Conservation (phyloP, 2,888 invertebrate genomes). For the Thera britannica region DNA sequence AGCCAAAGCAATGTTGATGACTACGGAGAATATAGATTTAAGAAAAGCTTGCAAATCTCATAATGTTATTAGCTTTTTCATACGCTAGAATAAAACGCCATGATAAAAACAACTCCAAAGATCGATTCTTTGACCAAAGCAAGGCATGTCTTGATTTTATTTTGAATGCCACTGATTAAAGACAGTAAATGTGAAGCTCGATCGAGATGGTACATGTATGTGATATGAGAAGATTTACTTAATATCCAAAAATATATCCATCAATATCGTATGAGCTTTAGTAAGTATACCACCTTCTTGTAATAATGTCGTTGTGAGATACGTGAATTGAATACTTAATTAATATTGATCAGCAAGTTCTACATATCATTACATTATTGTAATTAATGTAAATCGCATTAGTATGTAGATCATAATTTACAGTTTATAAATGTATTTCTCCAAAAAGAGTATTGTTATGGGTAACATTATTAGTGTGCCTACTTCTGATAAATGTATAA, state of each 20-base stretch:
- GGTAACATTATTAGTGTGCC: not conserved
- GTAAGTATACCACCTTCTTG: slow-evolving; percentile 6
- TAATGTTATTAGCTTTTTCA: slow-evolving; percentile 16
- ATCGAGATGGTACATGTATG: not conserved
- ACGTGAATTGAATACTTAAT: slow-evolving; percentile 12
- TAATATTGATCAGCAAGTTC: slow-evolving; percentile 23
- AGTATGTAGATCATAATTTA: slow-evolving; percentile 8
- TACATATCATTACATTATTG: slow-evolving; percentile 31
- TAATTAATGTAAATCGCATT: slow-evolving; percentile 12
- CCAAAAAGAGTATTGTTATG: not conserved
- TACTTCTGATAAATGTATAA: slow-evolving; percentile 7
- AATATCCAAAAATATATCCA: slow-evolving; percentile 3
- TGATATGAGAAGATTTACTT: not conserved
- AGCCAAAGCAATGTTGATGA: slow-evolving; percentile 17
- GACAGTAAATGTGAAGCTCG: not conserved
- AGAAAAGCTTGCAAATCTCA: slow-evolving; percentile 16
- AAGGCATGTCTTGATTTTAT: slow-evolving; percentile 3
- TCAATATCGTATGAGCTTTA: slow-evolving; percentile 22
- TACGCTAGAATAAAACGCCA: slow-evolving; percentile 23
- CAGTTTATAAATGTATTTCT: not conserved
- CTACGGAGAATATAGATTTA: slow-evolving; percentile 12
- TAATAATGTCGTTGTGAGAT: slow-evolving; percentile 2
- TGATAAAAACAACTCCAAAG: slow-evolving; percentile 28
- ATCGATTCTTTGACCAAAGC: slow-evolving; percentile 25
- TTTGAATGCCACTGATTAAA: not conserved